phyloP scores from a whole-genome alignment of 2,888 invertebrate species.

The Phymatocera aterrima region DNA sequence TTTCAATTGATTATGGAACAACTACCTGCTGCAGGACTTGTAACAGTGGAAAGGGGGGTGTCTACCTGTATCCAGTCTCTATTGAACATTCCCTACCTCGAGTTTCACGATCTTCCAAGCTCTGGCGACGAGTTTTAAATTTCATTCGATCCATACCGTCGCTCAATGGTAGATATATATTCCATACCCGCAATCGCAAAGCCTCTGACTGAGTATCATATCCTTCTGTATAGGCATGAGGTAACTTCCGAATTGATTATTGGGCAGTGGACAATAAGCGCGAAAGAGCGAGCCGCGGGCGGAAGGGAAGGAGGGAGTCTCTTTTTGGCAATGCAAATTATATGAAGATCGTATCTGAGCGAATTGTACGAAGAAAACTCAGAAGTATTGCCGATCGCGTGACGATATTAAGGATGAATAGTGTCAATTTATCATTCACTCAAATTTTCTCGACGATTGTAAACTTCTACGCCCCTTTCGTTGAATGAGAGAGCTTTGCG shows the following conservation, averaged over 20 bases:
- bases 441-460: constrained; percentile 47
- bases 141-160: background rate
- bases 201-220: background rate
- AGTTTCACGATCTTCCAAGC: background rate
- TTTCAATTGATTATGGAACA: background rate
- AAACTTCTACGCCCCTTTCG: constrained; percentile 36
- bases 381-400: background rate
- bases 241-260: background rate
- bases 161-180: too few relatives aligned
- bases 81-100: background rate
- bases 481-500: constrained; percentile 52
- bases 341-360: background rate
- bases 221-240: too few relatives aligned
- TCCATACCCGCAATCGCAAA: background rate
- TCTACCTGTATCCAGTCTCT: background rate
- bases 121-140: background rate
- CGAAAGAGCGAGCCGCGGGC: too few relatives aligned
- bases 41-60: background rate
- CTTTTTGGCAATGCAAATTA: background rate
- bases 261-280: too few relatives aligned
- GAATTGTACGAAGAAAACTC: constrained; percentile 11
- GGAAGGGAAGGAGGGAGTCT: background rate
- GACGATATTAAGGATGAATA: constrained; percentile 38
- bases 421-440: constrained; percentile 51
- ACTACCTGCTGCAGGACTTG: background rate